Evolutionary conservation across 2,113 vertebrate species (phyloP), one percentile per base, ranked within the genome.

Genomic region (Podarcis muralis): DNA sequence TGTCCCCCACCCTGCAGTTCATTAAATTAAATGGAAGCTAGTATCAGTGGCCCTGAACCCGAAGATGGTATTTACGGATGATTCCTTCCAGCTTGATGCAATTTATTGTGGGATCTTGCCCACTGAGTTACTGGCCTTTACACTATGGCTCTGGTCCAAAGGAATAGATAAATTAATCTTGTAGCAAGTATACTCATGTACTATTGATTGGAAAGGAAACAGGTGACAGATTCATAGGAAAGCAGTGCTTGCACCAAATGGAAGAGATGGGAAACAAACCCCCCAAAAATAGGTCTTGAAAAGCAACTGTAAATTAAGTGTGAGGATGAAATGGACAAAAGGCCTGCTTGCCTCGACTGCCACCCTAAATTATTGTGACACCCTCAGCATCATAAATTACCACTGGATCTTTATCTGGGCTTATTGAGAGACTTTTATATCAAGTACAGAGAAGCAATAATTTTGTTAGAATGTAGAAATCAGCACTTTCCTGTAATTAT

Each of bases 1-100:
- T 71, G 71, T 72, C 65, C 80, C 68, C 48, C 48, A 53, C 84
- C 68, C 71, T 86, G 79, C 85, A 66, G 53, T 86, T 93, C 76
- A 88, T 22, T 87, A 25, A 20, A 1, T 92, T 53, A 59, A 0
- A 88, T 32, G 32, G 69, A 88, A 65, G 35, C 5, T 72, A 0
- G 22, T 77, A 12, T 32, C 16, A 7, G 13, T 8, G 13, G 53
- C 2, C n/a, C 87, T 92, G 86, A 27, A 32, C 40, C 48, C 92
- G 82, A 30, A n/a, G 40, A 43, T 77, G 86, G 9, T 92, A 48
- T 87, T 57, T 66, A n/a, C 0, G 16, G 48, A 32, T 22, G 80
- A 85, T 72, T 77, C 18, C 22, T 76, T 74, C 23, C 8, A 2
- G 22, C 72, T 23, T 6, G 37, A 43, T 71, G 35, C 20, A 53